phyloP scores from a whole-genome alignment of 2,888 invertebrate genomes.

The Anticlea derivata region DNA sequence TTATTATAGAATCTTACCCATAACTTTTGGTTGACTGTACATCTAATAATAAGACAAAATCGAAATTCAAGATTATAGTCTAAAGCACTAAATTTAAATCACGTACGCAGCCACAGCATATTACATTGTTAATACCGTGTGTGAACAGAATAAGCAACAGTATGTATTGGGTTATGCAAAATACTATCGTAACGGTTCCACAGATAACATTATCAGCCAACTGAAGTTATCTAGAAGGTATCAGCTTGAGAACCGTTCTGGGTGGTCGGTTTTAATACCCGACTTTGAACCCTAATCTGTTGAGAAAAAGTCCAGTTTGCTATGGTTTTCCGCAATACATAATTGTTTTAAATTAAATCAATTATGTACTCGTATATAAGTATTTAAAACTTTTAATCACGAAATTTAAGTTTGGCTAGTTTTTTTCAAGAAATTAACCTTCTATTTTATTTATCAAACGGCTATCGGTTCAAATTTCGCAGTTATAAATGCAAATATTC shows the following conservation, averaged over 20 bases:
- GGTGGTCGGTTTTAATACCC: constrained; percentile 44
- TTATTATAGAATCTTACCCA: too few relatives aligned
- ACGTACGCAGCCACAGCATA: constrained; percentile 6
- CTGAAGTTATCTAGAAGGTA: constrained; percentile 51
- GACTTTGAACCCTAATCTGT: constrained; percentile 8
- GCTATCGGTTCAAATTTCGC: too few relatives aligned
- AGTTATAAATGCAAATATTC: too few relatives aligned
- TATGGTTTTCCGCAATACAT: background rate
- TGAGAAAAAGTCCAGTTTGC: background rate
- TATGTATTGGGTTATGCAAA: constrained; percentile 41
- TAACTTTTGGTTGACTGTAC: too few relatives aligned
- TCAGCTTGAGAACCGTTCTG: constrained; percentile 52
- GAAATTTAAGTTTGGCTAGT: too few relatives aligned
- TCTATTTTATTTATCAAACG: too few relatives aligned
- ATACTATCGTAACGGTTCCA: constrained; percentile 47
- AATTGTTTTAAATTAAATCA: too few relatives aligned
- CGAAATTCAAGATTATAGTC: too few relatives aligned
- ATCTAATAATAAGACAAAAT: too few relatives aligned
- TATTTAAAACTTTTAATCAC: too few relatives aligned
- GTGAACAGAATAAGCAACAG: background rate
- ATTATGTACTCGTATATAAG: too few relatives aligned
- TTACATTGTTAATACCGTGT: background rate
- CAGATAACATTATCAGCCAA: constrained; percentile 55
- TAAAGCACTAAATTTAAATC: background rate
- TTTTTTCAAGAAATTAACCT: too few relatives aligned